Percentiles rank a stretch among this genome's conserved stretches.
Evolutionary conservation across 2,797 vertebrate species (phyloP).

Genomic region (Eptatretus atami): DNA sequence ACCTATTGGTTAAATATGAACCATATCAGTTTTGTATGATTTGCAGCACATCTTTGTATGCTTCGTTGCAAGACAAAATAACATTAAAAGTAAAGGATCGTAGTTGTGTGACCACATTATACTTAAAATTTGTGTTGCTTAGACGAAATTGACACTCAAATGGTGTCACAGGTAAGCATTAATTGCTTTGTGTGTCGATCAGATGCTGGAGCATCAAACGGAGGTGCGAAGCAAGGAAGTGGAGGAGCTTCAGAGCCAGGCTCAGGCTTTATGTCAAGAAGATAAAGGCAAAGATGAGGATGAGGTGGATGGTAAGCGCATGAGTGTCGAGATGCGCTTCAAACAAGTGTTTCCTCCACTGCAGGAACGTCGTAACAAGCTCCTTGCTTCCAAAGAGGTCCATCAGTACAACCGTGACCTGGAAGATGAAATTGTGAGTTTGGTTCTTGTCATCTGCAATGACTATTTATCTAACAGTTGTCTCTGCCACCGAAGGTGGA

Average conservation of each 20-base stretch:
- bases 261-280: slow-evolving; percentile 44
- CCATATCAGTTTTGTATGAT: too few relatives aligned
- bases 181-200: slow-evolving; percentile 8
- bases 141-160: too few relatives aligned
- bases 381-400: slow-evolving; percentile 58
- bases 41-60: too few relatives aligned
- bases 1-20: too few relatives aligned
- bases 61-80: too few relatives aligned
- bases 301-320: slow-evolving; percentile 49
- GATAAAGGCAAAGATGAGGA: slow-evolving; percentile 52
- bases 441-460: too few relatives aligned
- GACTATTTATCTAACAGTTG: too few relatives aligned
- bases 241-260: slow-evolving; percentile 44
- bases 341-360: slow-evolving; percentile 30
- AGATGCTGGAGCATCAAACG: slow-evolving; percentile 83
- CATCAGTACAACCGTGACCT: slow-evolving; percentile 78
- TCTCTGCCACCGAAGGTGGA: too few relatives aligned
- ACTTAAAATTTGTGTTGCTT: too few relatives aligned
- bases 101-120: too few relatives aligned
- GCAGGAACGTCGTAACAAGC: slow-evolving; percentile 32
- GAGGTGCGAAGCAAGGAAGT: slow-evolving; percentile 69
- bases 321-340: slow-evolving; percentile 44
- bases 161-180: too few relatives aligned
- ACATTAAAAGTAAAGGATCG: too few relatives aligned
- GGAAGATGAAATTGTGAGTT: slow-evolving; percentile 71